Percentiles rank a stretch among this genome's conserved stretches.
These are phyloP conservation scores for Empis livida DNA, from an alignment of 2,888 invertebrate species.

Conservation along the genomic window DNA sequence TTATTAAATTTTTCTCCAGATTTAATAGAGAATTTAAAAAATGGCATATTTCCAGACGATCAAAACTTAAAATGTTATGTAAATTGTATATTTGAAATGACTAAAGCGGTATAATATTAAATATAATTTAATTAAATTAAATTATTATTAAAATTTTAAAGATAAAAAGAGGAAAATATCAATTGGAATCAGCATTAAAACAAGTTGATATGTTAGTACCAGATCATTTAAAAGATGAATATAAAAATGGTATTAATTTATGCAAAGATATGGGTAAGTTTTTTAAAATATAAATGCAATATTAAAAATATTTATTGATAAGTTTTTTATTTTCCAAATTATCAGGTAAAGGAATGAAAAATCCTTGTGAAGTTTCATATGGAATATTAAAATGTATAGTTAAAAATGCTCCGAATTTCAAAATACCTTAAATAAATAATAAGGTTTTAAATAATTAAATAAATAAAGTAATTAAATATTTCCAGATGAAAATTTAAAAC, in stretches of 20 bases:
- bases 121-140: not conserved
- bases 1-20: no score
- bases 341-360: constrained; percentile 27
- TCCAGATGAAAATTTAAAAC: no score
- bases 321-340: not conserved
- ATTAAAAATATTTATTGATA: not conserved
- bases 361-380: constrained; percentile 29
- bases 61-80: constrained; percentile 39
- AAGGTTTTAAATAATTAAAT: no score
- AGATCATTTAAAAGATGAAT: constrained; percentile 25
- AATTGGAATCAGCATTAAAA: constrained; percentile 26
- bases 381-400: constrained; percentile 23
- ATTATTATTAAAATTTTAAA: constrained; percentile 8
- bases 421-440: constrained; percentile 20
- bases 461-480: no score
- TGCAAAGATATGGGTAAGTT: constrained; percentile 24
- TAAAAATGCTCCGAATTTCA: constrained; percentile 21
- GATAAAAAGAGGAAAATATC: constrained; percentile 34
- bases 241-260: constrained; percentile 19
- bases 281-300: constrained; percentile 8
- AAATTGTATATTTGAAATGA: constrained; percentile 39
- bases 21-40: no score
- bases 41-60: constrained; percentile 18
- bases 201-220: constrained; percentile 32
- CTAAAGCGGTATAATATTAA: constrained; percentile 37